Evolutionary conservation across 2,888 invertebrate species (phyloP).

Genomic region (Seira musarum): DNA sequence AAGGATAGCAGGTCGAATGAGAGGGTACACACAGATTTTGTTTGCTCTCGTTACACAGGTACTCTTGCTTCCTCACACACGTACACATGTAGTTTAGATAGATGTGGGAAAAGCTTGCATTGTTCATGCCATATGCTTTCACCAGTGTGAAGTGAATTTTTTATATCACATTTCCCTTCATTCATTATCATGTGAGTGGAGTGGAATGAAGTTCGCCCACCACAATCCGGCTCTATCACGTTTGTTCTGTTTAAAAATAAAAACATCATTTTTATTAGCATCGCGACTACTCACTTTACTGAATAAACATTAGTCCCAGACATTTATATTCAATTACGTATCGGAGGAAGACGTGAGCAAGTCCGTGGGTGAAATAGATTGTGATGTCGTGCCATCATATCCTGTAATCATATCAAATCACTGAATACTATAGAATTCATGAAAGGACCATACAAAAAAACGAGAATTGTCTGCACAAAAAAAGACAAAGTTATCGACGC

Average conservation of each 20-base stretch:
- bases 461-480: neutral
- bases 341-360: neutral
- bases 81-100: neutral
- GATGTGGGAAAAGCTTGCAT: neutral
- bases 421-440: neutral
- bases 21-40: slow-evolving; percentile 2
- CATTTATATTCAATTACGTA: neutral
- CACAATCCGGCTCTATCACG: neutral
- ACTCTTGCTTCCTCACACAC: neutral
- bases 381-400: neutral
- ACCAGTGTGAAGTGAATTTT: neutral
- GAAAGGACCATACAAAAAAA: neutral
- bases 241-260: neutral
- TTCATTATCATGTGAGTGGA: slow-evolving; percentile 35
- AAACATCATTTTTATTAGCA: neutral
- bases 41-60: too few relatives aligned
- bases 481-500: neutral
- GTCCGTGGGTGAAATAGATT: neutral
- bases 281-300: neutral
- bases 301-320: neutral
- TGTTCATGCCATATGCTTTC: slow-evolving; percentile 46
- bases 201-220: neutral
- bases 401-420: neutral
- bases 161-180: slow-evolving; percentile 11
- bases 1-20: slow-evolving; percentile 43